Evolutionary conservation across 2,113 vertebrate genomes (phyloP).

Genomic region (Stictonetta naevosa): DNA sequence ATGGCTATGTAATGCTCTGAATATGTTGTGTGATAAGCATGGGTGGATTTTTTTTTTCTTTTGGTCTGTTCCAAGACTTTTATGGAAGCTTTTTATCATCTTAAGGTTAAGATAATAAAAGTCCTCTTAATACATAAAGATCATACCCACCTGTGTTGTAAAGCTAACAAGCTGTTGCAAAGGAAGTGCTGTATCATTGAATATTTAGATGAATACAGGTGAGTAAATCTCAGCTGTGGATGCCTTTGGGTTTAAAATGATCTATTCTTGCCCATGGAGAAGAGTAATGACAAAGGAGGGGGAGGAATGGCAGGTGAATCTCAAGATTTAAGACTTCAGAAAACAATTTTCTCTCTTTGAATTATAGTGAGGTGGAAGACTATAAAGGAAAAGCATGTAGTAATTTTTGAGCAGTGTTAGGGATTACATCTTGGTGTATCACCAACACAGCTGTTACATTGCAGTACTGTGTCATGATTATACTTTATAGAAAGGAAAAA

Average conservation of each 20-base stretch:
- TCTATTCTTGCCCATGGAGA: background rate
- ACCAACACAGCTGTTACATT: constrained; percentile 17
- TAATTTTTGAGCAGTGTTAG: background rate
- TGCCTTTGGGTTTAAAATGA: background rate
- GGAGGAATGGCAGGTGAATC: background rate
- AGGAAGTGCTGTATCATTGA: background rate
- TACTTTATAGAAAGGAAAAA: background rate
- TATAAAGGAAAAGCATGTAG: background rate
- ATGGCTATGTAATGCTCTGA: background rate
- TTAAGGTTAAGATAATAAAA: background rate
- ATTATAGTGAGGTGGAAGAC: background rate
- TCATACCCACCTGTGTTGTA: background rate
- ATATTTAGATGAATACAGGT: background rate
- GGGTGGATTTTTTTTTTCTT: background rate
- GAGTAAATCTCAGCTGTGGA: background rate
- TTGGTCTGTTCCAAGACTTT: background rate
- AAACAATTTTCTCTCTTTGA: background rate
- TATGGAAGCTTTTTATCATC: background rate
- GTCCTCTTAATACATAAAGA: background rate
- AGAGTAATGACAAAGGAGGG: background rate
- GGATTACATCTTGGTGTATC: constrained; percentile 5
- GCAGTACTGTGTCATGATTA: background rate
- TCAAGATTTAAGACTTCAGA: background rate
- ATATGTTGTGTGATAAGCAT: background rate
- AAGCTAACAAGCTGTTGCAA: background rate